Evolutionary conservation across 2,113 vertebrate genomes (phyloP).

Genomic region (Actenoides hombroni): DNA sequence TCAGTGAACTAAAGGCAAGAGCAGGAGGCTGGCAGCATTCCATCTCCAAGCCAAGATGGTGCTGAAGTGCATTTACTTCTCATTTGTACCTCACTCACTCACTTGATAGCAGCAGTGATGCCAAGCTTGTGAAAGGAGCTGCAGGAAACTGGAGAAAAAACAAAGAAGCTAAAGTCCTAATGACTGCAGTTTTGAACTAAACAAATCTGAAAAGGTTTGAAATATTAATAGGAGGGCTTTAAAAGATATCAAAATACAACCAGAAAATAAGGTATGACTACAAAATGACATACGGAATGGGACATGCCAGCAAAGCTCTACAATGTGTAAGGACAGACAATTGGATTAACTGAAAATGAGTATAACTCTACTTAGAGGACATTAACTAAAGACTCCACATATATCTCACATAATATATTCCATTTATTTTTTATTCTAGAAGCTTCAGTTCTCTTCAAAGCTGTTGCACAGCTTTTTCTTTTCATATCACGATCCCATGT

Average conservation of each 20-base stretch:
- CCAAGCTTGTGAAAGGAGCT: neutral
- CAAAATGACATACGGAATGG: neutral
- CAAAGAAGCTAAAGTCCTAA: neutral
- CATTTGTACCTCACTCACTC: neutral
- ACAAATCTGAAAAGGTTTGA: neutral
- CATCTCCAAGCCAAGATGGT: neutral
- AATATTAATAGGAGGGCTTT: neutral
- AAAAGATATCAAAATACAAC: neutral
- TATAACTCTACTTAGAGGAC: neutral
- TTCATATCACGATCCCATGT: neutral
- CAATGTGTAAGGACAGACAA: neutral
- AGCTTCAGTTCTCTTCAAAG: neutral
- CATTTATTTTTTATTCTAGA: neutral
- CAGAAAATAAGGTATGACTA: neutral
- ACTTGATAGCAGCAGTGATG: neutral
- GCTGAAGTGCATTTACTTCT: neutral
- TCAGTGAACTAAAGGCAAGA: neutral
- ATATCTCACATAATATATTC: neutral
- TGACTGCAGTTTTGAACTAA: conserved; percentile 6
- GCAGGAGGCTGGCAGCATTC: neutral
- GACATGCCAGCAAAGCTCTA: neutral
- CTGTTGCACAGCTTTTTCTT: neutral
- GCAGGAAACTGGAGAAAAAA: neutral
- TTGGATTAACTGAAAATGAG: neutral
- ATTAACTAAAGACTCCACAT: neutral